These are phyloP conservation scores for Gadopsis bispinosus DNA, from an alignment of 2,797 vertebrate genomes.

Conservation along the genomic window DNA sequence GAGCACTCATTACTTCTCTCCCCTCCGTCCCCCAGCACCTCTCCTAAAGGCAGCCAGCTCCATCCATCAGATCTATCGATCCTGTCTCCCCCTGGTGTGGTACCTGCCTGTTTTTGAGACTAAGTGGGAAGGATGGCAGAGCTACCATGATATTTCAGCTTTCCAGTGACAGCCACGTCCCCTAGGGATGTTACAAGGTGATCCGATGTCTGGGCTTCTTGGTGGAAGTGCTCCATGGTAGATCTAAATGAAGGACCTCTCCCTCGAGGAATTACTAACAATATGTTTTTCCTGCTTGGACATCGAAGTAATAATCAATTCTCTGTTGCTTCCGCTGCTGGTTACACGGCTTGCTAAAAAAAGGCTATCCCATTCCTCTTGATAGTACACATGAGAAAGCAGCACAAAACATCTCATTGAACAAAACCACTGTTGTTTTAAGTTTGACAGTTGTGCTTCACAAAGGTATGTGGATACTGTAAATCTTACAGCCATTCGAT, in stretches of 20 bases:
- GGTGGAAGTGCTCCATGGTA: slow-evolving; percentile 42
- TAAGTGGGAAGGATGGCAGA: slow-evolving; percentile 77
- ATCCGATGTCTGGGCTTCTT: slow-evolving; percentile 45
- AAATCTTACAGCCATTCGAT: slow-evolving; percentile 60
- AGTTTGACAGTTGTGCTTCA: slow-evolving; percentile 28
- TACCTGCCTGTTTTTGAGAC: slow-evolving; percentile 74
- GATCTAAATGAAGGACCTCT: slow-evolving; percentile 57
- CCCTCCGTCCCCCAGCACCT: slow-evolving; percentile 19
- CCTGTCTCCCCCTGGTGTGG: slow-evolving; percentile 64
- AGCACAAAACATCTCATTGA: slow-evolving; percentile 25
- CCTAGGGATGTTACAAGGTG: slow-evolving; percentile 68
- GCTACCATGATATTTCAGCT: slow-evolving; percentile 74
- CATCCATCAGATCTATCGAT: slow-evolving; percentile 82
- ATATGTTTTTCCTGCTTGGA: slow-evolving; percentile 64
- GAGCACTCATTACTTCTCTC: slow-evolving; percentile 69
- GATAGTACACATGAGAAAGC: slow-evolving; percentile 17
- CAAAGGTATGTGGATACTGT: slow-evolving; percentile 13
- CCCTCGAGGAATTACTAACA: slow-evolving; percentile 62
- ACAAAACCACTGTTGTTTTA: slow-evolving; percentile 33
- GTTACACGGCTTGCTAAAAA: slow-evolving; percentile 25
- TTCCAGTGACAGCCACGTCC: slow-evolving; percentile 66
- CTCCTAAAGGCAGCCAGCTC: slow-evolving; percentile 62
- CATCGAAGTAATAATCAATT: slow-evolving; percentile 61
- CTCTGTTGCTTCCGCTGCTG: slow-evolving; percentile 25
- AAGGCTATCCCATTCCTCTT: slow-evolving; percentile 16